Base-by-base conservation (phyloP, 2,797 vertebrate species). In the Lerista edwardsae region DNA sequence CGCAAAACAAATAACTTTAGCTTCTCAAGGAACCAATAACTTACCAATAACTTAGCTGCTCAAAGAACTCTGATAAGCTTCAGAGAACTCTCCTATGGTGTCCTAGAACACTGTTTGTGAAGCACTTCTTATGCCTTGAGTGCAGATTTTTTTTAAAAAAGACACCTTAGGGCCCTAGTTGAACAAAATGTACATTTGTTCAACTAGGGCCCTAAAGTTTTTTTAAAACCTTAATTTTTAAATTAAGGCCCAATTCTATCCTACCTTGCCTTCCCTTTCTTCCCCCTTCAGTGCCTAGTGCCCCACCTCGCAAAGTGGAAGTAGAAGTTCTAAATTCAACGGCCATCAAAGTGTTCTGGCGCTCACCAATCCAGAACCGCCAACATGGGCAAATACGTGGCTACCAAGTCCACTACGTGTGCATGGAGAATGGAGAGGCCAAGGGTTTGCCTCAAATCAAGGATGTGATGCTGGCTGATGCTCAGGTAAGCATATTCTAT, bases 321-420 rank as follows among this genome's bases (percentile, higher is more conserved):
- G 98, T 98, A 92, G 98, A 99, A 92, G 98, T 98, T 78, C 96
- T 99, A 34, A 99, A 99, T 96, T 98, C 98, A 39, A 98, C 98
- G 0, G 97, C 98, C 1, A 95, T 99, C 88, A 97, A 97, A 88
- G 98, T 99, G 94, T 97, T 97, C 96, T 99, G 98, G 98, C 98
- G 98, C 82, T 99, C 98, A 1, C 96, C 98, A 75, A 93, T 96
- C 69, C 97, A 97, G 25, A 98, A 97, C 94, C 97, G 97, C 84
- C 98, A 99, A 91, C 97, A 99, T 8, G 98, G 98, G 77, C 98
- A 99, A 95, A 99, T 99, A 90, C 98, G 98, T 21, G 98, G 98
- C 92, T 99, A 99, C 96, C 98, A 99, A 95, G 98, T 99, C 87
- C 98, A 99, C 95, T 99, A 98, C 0, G 98, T 98, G 0, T 97